Conservation (phyloP, 1,140 invertebrate genomes). For the Charaxes varanes region DNA sequence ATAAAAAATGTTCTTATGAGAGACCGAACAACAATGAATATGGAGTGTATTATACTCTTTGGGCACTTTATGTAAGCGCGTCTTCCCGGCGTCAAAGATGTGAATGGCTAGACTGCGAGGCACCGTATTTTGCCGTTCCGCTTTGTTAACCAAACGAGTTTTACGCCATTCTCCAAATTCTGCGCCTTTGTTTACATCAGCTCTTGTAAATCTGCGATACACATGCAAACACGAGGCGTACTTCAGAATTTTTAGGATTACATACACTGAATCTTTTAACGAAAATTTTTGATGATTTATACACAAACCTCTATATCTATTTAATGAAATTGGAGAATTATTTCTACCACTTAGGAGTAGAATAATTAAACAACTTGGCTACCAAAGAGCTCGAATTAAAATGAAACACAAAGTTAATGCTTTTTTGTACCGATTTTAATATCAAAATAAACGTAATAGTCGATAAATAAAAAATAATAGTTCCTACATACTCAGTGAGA, state of each 20-base stretch:
- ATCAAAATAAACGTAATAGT: too few species aligned
- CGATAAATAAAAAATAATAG: too few species aligned
- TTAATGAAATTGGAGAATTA: too few species aligned
- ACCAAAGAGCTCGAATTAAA: too few species aligned
- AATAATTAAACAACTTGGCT: too few species aligned
- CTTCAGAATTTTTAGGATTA: neutral
- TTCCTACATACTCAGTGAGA: too few species aligned
- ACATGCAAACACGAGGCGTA: neutral
- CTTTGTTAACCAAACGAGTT: slow-evolving; percentile 31
- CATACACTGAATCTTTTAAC: too few species aligned
- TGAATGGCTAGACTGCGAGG: slow-evolving; percentile 51
- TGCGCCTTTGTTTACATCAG: slow-evolving; percentile 9
- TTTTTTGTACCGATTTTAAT: too few species aligned
- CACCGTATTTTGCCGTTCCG: slow-evolving; percentile 32
- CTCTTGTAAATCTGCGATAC: slow-evolving; percentile 1
- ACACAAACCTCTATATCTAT: too few species aligned
- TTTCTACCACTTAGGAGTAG: too few species aligned
- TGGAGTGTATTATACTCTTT: slow-evolving; percentile 29
- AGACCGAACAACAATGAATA: neutral
- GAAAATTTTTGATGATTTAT: neutral
- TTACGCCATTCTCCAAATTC: slow-evolving; percentile 16
- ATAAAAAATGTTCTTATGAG: too few species aligned
- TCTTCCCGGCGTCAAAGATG: slow-evolving; percentile 36
- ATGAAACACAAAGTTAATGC: too few species aligned
- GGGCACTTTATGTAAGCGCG: slow-evolving; percentile 23